Evolutionary conservation across 2,797 vertebrate species (phyloP).

Genomic region (Euphonia xanthogaster): DNA sequence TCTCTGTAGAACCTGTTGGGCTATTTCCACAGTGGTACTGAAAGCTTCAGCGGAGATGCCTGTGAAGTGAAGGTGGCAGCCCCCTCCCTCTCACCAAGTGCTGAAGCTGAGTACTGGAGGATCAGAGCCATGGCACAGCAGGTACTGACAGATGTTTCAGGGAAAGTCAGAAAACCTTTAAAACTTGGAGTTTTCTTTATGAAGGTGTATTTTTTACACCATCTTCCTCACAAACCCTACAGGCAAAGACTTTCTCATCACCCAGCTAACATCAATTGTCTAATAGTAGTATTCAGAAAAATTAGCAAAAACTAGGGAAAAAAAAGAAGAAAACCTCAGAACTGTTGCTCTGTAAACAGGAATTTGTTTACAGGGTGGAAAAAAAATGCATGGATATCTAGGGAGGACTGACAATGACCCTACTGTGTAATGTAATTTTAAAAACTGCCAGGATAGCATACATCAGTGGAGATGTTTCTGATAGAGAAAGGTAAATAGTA

Average conservation of each 20-base stretch:
- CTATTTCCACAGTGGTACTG: conserved; percentile 92
- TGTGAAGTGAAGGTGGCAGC: conserved; percentile 98
- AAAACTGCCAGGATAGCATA: neutral
- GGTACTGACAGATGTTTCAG: conserved; percentile 70
- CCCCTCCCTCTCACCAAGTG: conserved; percentile 88
- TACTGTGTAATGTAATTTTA: neutral
- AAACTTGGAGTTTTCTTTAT: neutral
- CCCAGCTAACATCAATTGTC: neutral
- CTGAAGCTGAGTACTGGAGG: conserved; percentile 95
- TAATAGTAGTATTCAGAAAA: neutral
- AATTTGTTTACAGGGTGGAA: neutral
- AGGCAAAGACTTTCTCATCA: neutral
- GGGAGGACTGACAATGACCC: neutral
- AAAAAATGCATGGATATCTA: neutral
- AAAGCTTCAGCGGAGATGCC: conserved; percentile 92
- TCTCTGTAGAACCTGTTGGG: conserved; percentile 88
- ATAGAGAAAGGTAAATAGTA: neutral
- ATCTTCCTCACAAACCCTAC: neutral
- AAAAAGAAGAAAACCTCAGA: neutral
- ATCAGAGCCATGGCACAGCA: conserved; percentile 98
- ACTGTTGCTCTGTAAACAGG: neutral
- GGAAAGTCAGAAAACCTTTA: neutral
- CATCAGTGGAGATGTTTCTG: neutral
- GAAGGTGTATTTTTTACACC: neutral
- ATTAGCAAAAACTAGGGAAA: neutral